Percentiles rank a stretch among this genome's conserved stretches.
phyloP scores from a whole-genome alignment of 2,888 invertebrate species.

The Drosophila histrio region DNA sequence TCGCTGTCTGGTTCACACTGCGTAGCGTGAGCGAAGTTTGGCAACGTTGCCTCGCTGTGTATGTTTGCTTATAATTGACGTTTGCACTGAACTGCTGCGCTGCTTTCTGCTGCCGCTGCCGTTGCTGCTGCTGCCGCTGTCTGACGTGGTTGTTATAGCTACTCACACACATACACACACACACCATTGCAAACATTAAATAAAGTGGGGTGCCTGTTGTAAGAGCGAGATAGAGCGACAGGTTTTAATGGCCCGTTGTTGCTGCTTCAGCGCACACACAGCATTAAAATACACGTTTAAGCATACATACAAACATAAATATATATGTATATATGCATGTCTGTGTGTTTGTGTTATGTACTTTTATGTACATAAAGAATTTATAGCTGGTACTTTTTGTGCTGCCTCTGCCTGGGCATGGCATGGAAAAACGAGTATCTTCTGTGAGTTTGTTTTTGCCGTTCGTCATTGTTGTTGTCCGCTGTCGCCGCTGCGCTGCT shows the following conservation, averaged over 20 bases:
- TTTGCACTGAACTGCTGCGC: constrained; percentile 72
- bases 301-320: constrained; percentile 9
- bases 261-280: constrained; percentile 74
- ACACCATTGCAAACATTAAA: constrained; percentile 13
- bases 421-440: constrained; percentile 77
- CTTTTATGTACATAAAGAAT: constrained; percentile 72
- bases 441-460: constrained; percentile 60
- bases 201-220: constrained; percentile 66
- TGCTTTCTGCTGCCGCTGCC: no score
- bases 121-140: constrained; percentile 52
- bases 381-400: constrained; percentile 74
- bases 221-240: constrained; percentile 58
- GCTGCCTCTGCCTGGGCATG: constrained; percentile 57
- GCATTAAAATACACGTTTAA: constrained; percentile 34
- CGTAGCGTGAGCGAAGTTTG: constrained; percentile 56
- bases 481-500: constrained; percentile 23
- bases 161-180: constrained; percentile 38
- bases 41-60: constrained; percentile 58
- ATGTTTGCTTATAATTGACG: constrained; percentile 78
- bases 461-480: constrained; percentile 55
- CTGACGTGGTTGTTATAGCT: constrained; percentile 74
- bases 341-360: constrained; percentile 54
- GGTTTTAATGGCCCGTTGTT: constrained; percentile 67
- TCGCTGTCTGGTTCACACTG: constrained; percentile 35
- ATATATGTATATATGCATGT: constrained; percentile 6